Base-by-base conservation (phyloP, 2,113 vertebrate genomes). In the Psammodynastes pulverulentus region DNA sequence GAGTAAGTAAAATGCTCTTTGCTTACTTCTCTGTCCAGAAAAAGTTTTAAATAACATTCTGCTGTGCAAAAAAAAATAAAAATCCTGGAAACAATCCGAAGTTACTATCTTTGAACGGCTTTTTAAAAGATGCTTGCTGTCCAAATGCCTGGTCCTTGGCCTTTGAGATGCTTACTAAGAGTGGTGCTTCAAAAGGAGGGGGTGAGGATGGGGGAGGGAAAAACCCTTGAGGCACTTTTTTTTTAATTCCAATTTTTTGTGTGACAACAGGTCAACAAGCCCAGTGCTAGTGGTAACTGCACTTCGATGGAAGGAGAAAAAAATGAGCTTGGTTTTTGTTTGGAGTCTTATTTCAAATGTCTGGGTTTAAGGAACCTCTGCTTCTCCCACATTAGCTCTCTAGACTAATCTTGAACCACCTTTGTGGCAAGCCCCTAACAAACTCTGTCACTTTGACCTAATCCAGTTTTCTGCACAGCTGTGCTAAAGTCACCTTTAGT, bases 381-480 rank as follows among this genome's bases (percentile, higher is more conserved):
- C 96, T 97, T 97, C 97, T 97, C 97, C 86, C 97, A 97, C 96
- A 97, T 96, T 93, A 97, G 90, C 0, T 67, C 96, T 95, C 94
- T 91, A 94, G 97, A 96, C 97, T 95, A 95, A 96, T 96, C 96
- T 94, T 92, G 92, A 94, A 58, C 94, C 92, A 97, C 95, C 94
- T 97, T 95, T 96, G 94, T 96, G 94, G 96, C 93, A 34, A 89
- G 95, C 95, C 95, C 15, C 96, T 96, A 94, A 96, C 96, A 96
- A 97, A 98, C 97, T 97, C 97, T 96, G 96, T 97, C 97, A 97
- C 97, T 98, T 97, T 96, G 96, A 98, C 98, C 98, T 99, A 98
- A 99, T 99, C 98, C 97, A 91, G 97, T 98, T 98, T 98, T 98
- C 98, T 97, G 98, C 97, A 97, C 98, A 98, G 98, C 97, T 98